Conservation (phyloP, 2,888 invertebrate species). For the Tanypteryx hageni region DNA sequence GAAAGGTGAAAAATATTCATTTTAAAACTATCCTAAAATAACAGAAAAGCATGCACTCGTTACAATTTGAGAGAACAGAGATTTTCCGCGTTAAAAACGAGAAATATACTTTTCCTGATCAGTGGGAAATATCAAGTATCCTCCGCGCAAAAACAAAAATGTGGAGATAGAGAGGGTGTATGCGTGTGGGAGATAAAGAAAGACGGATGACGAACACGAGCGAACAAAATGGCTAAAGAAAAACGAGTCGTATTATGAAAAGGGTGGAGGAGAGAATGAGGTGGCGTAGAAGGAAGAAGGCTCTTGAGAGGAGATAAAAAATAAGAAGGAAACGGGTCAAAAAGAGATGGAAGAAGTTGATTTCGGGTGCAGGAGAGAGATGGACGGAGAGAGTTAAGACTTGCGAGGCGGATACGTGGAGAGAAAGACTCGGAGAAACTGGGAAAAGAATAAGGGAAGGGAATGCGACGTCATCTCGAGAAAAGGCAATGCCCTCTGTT, state of each 20-base stretch:
- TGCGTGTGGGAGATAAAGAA: neutral
- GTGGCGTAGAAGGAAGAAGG: neutral
- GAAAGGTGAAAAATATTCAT: too few relatives aligned
- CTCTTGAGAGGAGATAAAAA: neutral
- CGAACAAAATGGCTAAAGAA: neutral
- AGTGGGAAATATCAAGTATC: too few relatives aligned
- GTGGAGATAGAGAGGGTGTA: too few relatives aligned
- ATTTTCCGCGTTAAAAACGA: too few relatives aligned
- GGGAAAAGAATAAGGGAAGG: neutral
- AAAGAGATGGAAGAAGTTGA: neutral
- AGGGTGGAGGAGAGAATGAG: neutral
- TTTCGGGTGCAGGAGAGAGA: neutral
- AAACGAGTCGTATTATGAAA: neutral
- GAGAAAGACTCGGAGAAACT: neutral
- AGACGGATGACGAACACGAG: too few relatives aligned
- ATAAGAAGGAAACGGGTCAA: neutral
- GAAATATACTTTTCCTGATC: too few relatives aligned
- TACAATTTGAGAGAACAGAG: too few relatives aligned
- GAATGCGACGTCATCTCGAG: constrained; percentile 40
- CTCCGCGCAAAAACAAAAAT: too few relatives aligned
- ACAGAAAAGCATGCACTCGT: too few relatives aligned
- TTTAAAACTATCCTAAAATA: too few relatives aligned
- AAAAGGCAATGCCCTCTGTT: constrained; percentile 55
- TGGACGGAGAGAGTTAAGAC: neutral
- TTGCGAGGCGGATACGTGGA: neutral